A percentile compares a stretch with the other conserved stretches of the same genome.
Evolutionary conservation across 1,140 invertebrate species (phyloP).

Genomic region (Cataglyphis hispanica): DNA sequence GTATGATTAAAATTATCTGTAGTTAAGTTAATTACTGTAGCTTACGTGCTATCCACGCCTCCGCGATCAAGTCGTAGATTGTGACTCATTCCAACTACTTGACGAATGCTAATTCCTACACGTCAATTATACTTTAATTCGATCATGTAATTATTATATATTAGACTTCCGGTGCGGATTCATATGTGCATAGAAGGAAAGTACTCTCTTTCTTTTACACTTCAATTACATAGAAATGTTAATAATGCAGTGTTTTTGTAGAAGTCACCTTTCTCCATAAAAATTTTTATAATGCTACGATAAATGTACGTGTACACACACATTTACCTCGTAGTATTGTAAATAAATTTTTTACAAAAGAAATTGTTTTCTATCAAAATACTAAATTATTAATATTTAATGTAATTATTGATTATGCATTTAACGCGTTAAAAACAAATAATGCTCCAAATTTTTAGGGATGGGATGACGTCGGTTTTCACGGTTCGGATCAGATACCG

Average conservation of each 20-base stretch:
- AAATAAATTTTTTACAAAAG: neutral
- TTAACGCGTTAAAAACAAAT: neutral
- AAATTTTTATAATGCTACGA: no score
- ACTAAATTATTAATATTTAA: neutral
- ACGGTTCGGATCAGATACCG: constrained; percentile 90
- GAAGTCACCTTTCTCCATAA: no score
- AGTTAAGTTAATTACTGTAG: constrained; percentile 84
- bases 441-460: constrained; percentile 85
- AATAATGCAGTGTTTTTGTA: no score
- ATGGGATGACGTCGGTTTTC: constrained; percentile 93
- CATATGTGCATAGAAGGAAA: neutral
- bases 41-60: constrained; percentile 80
- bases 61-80: constrained; percentile 72
- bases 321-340: no score
- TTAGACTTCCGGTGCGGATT: neutral
- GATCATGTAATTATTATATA: constrained; percentile 54
- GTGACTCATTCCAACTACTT: constrained; percentile 62
- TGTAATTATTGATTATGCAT: neutral
- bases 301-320: neutral
- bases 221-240: neutral
- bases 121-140: constrained; percentile 48
- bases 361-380: neutral
- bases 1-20: constrained; percentile 80
- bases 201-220: neutral
- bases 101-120: constrained; percentile 64